Evolutionary conservation across 1,140 invertebrate species (phyloP).

Genomic region (Diorhabda carinulata): DNA sequence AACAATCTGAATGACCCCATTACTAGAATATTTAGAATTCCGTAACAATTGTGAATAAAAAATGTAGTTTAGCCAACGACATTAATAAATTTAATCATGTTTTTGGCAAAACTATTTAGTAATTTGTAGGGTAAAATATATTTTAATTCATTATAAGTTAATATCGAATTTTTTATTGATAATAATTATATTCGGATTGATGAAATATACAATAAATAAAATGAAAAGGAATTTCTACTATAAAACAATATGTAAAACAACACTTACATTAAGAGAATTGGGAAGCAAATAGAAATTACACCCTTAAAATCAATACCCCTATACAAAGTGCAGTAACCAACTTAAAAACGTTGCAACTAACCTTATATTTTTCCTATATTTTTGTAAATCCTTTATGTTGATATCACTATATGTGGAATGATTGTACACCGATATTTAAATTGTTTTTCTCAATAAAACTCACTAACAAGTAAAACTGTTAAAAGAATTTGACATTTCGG

Average conservation of each 20-base stretch:
- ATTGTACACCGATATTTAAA: conserved; percentile 21
- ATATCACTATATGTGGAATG: neutral
- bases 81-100: conserved; percentile 6
- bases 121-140: too few species aligned
- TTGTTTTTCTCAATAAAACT: conserved; percentile 38
- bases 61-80: conserved; percentile 29
- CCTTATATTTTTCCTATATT: neutral
- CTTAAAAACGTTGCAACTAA: neutral
- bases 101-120: too few species aligned
- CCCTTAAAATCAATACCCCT: conserved; percentile 29
- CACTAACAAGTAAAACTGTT: conserved; percentile 47
- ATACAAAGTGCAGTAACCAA: neutral
- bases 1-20: conserved; percentile 38
- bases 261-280: neutral
- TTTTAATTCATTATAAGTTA: too few species aligned
- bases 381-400: neutral
- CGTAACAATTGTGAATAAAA: conserved; percentile 34
- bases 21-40: conserved; percentile 44
- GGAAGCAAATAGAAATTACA: conserved; percentile 15
- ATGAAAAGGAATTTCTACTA: too few species aligned
- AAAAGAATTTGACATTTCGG: conserved; percentile 51
- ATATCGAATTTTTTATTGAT: too few species aligned
- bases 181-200: too few species aligned
- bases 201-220: too few species aligned
- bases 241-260: neutral